Base-by-base conservation (phyloP, 2,888 invertebrate species). In the Apodemia duryi region DNA sequence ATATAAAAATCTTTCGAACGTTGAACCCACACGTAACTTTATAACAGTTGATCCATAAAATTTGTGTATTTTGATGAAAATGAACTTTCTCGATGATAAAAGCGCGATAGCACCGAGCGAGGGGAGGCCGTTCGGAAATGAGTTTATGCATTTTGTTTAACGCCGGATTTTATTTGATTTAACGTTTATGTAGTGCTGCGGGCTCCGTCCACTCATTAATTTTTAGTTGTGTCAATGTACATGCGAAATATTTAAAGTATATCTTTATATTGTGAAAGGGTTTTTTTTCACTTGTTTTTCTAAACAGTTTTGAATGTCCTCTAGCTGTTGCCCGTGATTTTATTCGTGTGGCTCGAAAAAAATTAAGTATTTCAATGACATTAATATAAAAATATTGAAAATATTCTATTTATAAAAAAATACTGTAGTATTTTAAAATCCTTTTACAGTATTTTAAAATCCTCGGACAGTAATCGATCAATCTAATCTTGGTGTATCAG, bases 61-160 rank as follows among this genome's bases (percentile, higher is more conserved):
- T 65, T 82, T 81, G 81, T 84, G 85, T 81, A 87, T 85, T 85
- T 84, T 86, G 84, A 87, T 86, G 83, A 80, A 76, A 81, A 81
- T 78, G 80, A 81, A 82, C 82, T 85, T 67, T 86, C 85, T 85
- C 84, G 80, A 83, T 82, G 83, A 85, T 78, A 86, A 86, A 49
- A 86, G 79, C 76, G 78, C 72, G 77, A 80, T 77, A 73, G 79
- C 79, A 57, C 11, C 6, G 77, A 77, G 75, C 79, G 79, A 77
- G 77, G 77, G 80, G 32, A 29, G 76, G 74, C 70, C 68, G 67
- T 67, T 77, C 80, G 88, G 88, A 87, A 88, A 87, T 88, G 83
- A 85, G 81, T 82, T 79, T 78, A 82, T 83, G 81, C 84, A 83
- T 82, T 86, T 82, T 81, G 82, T 85, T 81, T 77, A 78, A 77